These are phyloP conservation scores for Anabacerthia variegaticeps DNA, from an alignment of 2,797 vertebrate species.

Conservation along the genomic window DNA sequence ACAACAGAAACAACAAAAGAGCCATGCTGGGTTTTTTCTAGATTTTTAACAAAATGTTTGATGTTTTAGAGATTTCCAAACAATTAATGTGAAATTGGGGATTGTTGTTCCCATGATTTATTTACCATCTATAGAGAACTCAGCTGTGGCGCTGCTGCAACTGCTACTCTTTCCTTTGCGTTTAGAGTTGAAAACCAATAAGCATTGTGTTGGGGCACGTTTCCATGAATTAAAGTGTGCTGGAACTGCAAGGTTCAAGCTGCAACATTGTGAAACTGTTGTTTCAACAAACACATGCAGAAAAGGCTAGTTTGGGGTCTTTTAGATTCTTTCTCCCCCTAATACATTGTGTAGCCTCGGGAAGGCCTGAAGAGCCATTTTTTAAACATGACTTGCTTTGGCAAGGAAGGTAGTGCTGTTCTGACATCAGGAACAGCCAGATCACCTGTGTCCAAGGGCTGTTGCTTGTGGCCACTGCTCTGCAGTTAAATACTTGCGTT, in stretches of 20 bases:
- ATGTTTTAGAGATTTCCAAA: slow-evolving; percentile 77
- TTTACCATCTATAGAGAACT: slow-evolving; percentile 73
- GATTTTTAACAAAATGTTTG: slow-evolving; percentile 79
- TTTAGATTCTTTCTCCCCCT: not conserved
- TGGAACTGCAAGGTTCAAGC: not conserved
- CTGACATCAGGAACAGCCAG: not conserved
- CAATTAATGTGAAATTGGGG: slow-evolving; percentile 79
- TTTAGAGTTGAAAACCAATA: slow-evolving; percentile 42
- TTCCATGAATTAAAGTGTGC: slow-evolving; percentile 3
- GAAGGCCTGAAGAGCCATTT: not conserved
- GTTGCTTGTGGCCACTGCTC: not conserved
- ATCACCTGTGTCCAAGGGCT: not conserved
- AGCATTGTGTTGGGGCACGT: not conserved
- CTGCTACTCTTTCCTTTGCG: slow-evolving; percentile 27
- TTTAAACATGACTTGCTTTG: not conserved
- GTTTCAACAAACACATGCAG: not conserved
- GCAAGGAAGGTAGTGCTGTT: not conserved
- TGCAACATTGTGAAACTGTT: not conserved
- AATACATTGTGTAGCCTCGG: not conserved
- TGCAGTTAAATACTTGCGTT: not conserved
- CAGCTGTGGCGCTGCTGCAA: slow-evolving; percentile 71
- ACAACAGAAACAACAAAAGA: slow-evolving; percentile 75
- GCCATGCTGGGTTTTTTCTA: slow-evolving; percentile 65
- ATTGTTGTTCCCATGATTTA: slow-evolving; percentile 77
- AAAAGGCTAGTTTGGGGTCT: not conserved